A percentile compares a stretch with the other conserved stretches of the same genome.
Conservation (phyloP, 2,888 invertebrate species). For the Cataglyphis livida region DNA sequence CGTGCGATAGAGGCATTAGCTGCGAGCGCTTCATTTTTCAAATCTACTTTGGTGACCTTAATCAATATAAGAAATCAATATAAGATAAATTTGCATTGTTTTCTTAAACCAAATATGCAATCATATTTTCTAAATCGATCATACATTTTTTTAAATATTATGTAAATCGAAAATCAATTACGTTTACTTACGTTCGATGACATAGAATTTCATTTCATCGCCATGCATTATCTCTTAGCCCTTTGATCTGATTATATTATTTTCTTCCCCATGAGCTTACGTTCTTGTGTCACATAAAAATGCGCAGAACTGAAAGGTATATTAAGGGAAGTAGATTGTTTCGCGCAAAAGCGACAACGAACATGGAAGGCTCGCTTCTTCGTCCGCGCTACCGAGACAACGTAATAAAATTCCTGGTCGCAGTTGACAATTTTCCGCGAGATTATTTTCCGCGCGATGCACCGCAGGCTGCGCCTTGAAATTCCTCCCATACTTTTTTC, state of each 20-base stretch:
- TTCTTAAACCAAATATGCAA: background rate
- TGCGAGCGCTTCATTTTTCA: background rate
- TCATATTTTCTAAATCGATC: background rate
- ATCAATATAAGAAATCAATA: background rate
- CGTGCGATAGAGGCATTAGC: background rate
- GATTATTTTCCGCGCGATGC: constrained; percentile 45
- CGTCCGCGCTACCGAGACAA: constrained; percentile 42
- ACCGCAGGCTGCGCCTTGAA: constrained; percentile 22
- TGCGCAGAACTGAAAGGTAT: constrained; percentile 1
- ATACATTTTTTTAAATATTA: background rate
- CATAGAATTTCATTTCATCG: background rate
- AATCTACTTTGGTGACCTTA: background rate
- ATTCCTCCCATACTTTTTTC: constrained; percentile 33
- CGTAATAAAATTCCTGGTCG: constrained; percentile 66
- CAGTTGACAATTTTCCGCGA: constrained; percentile 64
- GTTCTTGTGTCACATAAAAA: constrained; percentile 19
- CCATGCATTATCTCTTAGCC: background rate
- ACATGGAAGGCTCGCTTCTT: constrained; percentile 2
- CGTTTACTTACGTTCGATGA: background rate
- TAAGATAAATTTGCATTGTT: background rate
- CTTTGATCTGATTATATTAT: background rate
- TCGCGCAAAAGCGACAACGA: constrained; percentile 5
- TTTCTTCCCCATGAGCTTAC: background rate
- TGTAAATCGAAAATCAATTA: background rate
- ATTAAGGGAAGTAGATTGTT: constrained; percentile 55